A percentile compares a stretch with the other conserved stretches of the same genome.
Conservation (phyloP, 1,140 invertebrate species). For the Neotoxoptera formosana region DNA sequence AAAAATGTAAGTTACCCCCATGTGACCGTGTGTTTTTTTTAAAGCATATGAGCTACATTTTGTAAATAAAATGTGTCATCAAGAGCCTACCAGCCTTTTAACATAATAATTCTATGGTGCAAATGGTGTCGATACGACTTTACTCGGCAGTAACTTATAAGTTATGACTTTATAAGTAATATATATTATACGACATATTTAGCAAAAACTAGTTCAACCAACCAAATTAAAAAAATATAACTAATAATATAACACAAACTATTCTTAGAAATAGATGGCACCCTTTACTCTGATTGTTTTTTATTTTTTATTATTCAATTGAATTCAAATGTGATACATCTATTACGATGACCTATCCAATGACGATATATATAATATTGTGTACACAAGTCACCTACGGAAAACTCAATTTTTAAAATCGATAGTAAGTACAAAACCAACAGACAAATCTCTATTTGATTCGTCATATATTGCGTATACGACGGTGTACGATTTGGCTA, state of each 20-base stretch:
- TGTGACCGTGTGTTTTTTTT: neutral
- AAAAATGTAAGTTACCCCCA: neutral
- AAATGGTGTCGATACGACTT: neutral
- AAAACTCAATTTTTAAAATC: too few species aligned
- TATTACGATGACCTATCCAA: too few species aligned
- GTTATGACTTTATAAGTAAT: too few species aligned
- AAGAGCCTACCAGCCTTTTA: neutral
- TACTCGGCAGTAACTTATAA: neutral
- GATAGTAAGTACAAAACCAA: too few species aligned
- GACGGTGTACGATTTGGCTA: neutral
- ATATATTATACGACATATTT: neutral
- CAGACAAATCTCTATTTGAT: neutral
- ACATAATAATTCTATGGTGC: too few species aligned
- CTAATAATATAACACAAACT: too few species aligned
- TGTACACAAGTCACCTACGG: too few species aligned
- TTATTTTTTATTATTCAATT: too few species aligned
- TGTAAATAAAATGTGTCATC: neutral
- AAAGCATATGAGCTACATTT: neutral
- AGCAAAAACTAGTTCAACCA: neutral
- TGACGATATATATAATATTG: too few species aligned
- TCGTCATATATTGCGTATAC: too few species aligned
- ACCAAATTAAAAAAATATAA: neutral
- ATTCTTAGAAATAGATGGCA: too few species aligned
- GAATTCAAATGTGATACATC: too few species aligned
- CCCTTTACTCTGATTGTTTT: neutral